Evolutionary conservation across 2,113 vertebrate species (phyloP).

Genomic region (Paratilapia polleni): DNA sequence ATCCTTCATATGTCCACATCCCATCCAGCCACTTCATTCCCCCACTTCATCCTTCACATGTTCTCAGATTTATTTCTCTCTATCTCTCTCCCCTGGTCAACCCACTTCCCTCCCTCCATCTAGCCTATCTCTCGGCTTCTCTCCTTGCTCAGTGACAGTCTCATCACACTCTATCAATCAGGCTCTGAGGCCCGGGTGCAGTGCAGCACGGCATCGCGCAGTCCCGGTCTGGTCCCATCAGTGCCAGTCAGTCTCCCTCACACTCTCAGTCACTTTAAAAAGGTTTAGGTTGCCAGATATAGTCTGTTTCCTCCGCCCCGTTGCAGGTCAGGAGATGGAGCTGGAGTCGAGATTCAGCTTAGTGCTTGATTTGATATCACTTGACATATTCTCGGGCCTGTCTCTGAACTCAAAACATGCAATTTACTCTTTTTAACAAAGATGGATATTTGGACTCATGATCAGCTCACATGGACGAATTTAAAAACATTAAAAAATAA

Average conservation of each 20-base stretch:
- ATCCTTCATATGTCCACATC: constrained; percentile 61
- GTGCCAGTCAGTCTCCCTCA: constrained; percentile 72
- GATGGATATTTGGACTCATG: neutral
- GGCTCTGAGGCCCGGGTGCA: constrained; percentile 62
- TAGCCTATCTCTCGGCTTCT: constrained; percentile 58
- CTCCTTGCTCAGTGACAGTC: constrained; percentile 77
- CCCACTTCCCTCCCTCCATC: constrained; percentile 57
- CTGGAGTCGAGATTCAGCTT: constrained; percentile 44
- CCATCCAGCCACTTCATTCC: constrained; percentile 63
- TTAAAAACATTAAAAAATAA: neutral
- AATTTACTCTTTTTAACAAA: constrained; percentile 38
- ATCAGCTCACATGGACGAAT: neutral
- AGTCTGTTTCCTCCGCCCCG: constrained; percentile 33
- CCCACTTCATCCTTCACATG: constrained; percentile 72
- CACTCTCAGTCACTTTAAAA: constrained; percentile 73
- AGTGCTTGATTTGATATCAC: constrained; percentile 53
- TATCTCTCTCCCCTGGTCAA: constrained; percentile 67
- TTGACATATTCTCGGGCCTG: constrained; percentile 40
- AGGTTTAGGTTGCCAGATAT: constrained; percentile 74
- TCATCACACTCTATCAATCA: constrained; percentile 83
- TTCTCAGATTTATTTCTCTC: constrained; percentile 75
- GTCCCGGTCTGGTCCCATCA: constrained; percentile 74
- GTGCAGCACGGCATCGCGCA: constrained; percentile 54
- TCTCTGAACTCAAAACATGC: constrained; percentile 12
- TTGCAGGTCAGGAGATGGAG: constrained; percentile 60